Evolutionary conservation across 2,888 invertebrate species (phyloP).

Genomic region (Rhabditoides inermis): DNA sequence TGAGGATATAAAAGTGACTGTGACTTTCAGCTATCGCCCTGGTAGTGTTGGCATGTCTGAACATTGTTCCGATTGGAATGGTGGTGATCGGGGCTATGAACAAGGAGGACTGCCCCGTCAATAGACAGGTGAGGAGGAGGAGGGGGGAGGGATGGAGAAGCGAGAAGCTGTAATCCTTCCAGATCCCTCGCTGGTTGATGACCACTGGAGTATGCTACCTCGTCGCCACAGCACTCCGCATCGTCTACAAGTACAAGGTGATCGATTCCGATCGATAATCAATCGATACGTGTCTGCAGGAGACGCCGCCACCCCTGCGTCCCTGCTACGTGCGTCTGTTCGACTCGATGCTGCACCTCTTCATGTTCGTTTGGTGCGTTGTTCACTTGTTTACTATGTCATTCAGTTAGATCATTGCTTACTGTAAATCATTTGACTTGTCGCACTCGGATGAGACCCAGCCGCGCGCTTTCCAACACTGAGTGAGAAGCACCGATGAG

Average conservation of each 20-base stretch:
- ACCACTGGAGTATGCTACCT: conserved; percentile 65
- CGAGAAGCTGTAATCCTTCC: not conserved
- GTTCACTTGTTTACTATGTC: not conserved
- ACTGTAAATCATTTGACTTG: no score
- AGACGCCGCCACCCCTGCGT: not conserved
- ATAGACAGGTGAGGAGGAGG: not conserved
- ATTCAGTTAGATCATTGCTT: no score
- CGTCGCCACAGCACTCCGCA: conserved; percentile 62
- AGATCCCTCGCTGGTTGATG: conserved; percentile 54
- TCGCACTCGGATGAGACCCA: no score
- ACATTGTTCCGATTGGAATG: conserved; percentile 63
- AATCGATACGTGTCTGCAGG: not conserved
- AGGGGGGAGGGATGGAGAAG: no score
- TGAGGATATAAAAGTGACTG: no score
- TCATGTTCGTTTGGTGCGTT: conserved; percentile 14
- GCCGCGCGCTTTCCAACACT: no score
- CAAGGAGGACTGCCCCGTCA: conserved; percentile 63
- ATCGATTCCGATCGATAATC: not conserved
- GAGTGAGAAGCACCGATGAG: no score
- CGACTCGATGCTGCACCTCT: conserved; percentile 8
- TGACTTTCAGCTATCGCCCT: conserved; percentile 15
- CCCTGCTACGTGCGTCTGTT: conserved; percentile 1
- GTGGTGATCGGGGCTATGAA: conserved; percentile 64
- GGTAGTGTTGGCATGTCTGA: conserved; percentile 19
- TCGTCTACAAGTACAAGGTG: conserved; percentile 48